phyloP scores from a whole-genome alignment of 2,888 invertebrate species.

The Exocentrus adspersus region DNA sequence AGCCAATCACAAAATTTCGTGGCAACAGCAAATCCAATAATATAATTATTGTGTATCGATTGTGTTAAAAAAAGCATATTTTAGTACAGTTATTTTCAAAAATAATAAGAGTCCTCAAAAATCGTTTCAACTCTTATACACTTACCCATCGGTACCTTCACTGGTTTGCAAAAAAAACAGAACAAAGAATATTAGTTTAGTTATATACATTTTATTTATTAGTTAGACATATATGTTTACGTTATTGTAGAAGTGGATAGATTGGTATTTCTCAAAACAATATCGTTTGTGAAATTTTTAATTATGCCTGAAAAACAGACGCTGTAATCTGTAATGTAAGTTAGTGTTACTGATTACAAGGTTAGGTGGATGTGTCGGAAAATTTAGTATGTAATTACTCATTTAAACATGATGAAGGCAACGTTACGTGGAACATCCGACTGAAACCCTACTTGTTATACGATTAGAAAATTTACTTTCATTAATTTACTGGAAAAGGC shows the following conservation, averaged over 20 bases:
- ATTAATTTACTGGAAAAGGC: no score
- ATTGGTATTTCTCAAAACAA: constrained; percentile 8
- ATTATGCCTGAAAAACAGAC: no score
- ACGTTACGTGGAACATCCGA: no score
- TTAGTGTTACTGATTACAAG: neutral
- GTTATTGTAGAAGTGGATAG: no score
- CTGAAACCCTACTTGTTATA: no score
- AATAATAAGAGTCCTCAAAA: constrained; percentile 9
- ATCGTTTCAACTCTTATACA: constrained; percentile 11
- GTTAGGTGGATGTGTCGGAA: neutral
- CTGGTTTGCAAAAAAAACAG: constrained; percentile 37
- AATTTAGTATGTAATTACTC: neutral
- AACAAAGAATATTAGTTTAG: constrained; percentile 24
- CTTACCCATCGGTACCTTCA: constrained; percentile 32
- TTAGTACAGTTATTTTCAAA: constrained; percentile 8
- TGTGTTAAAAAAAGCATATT: neutral
- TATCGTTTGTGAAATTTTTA: no score
- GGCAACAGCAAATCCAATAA: neutral
- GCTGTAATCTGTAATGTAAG: no score
- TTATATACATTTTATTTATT: constrained; percentile 8
- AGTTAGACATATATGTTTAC: no score
- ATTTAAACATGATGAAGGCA: no score
- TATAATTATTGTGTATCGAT: neutral
- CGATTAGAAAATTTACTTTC: no score
- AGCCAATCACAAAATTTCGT: neutral